Conservation (phyloP, 2,888 invertebrate species). For the Coelopa pilipes region DNA sequence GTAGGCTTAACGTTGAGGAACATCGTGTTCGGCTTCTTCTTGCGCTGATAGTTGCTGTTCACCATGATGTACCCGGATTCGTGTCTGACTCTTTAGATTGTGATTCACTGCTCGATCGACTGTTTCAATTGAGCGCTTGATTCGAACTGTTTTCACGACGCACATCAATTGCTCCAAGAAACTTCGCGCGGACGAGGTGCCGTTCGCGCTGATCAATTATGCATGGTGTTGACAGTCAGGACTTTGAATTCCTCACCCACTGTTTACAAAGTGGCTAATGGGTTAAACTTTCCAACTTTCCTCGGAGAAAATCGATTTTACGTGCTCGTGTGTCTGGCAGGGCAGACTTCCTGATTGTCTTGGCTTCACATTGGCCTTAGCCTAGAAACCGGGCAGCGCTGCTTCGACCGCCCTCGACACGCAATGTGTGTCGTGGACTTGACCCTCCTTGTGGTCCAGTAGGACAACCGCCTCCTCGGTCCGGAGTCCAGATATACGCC, state of each 20-base stretch:
- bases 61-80: constrained; percentile 48
- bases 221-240: constrained; percentile 11
- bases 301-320: constrained; percentile 3
- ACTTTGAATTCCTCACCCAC: constrained; percentile 18
- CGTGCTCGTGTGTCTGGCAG: background rate
- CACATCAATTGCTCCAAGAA: background rate
- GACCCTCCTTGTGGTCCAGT: background rate
- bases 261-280: constrained; percentile 14
- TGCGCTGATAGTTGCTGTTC: constrained; percentile 56
- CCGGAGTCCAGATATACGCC: too few relatives aligned
- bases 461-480: too few relatives aligned
- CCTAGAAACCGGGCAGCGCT: background rate
- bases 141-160: background rate
- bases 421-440: background rate
- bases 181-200: background rate
- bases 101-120: background rate
- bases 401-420: background rate
- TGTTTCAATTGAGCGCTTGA: background rate
- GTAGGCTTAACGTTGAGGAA: constrained; percentile 64
- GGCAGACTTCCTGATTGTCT: background rate
- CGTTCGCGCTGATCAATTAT: background rate
- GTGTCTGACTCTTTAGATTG: background rate
- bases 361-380: constrained; percentile 19
- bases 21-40: constrained; percentile 58
- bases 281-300: constrained; percentile 15